A percentile compares a stretch with the other conserved stretches of the same genome.
Evolutionary conservation across 2,113 vertebrate species (phyloP).

Genomic region (Petromus typicus): DNA sequence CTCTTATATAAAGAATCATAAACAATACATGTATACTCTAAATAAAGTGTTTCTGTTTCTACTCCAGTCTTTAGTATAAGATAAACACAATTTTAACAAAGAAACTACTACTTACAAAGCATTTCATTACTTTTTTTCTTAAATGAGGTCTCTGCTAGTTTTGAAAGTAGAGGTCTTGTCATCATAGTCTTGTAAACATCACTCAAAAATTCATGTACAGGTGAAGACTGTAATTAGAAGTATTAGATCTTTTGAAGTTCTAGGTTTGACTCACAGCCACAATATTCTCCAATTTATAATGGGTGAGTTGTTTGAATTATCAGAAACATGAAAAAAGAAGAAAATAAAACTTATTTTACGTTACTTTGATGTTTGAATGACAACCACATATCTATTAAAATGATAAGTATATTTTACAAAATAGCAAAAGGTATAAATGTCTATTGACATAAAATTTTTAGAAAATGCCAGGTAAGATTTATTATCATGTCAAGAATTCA

Average conservation of each 20-base stretch:
- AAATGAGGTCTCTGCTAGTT: not conserved
- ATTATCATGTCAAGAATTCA: not conserved
- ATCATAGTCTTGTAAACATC: not conserved
- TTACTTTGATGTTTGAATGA: not conserved
- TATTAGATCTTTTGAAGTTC: not conserved
- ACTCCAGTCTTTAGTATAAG: not conserved
- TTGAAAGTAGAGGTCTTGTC: not conserved
- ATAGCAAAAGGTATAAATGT: not conserved
- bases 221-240: not conserved
- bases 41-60: not conserved
- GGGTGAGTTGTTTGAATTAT: not conserved
- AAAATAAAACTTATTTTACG: not conserved
- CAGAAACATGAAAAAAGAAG: not conserved
- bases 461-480: not conserved
- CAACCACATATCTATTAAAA: not conserved
- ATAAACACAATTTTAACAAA: not conserved
- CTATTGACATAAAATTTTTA: not conserved
- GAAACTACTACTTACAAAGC: not conserved
- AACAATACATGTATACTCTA: not conserved
- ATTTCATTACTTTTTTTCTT: not conserved
- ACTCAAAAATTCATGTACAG: not conserved
- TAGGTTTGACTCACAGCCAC: not conserved
- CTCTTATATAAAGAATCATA: constrained; percentile 10
- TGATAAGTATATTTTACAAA: not conserved
- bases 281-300: not conserved